Percentiles rank a stretch among this genome's conserved stretches.
phyloP scores from a whole-genome alignment of 2,797 vertebrate species.

The Triplophysa yarkandensis region DNA sequence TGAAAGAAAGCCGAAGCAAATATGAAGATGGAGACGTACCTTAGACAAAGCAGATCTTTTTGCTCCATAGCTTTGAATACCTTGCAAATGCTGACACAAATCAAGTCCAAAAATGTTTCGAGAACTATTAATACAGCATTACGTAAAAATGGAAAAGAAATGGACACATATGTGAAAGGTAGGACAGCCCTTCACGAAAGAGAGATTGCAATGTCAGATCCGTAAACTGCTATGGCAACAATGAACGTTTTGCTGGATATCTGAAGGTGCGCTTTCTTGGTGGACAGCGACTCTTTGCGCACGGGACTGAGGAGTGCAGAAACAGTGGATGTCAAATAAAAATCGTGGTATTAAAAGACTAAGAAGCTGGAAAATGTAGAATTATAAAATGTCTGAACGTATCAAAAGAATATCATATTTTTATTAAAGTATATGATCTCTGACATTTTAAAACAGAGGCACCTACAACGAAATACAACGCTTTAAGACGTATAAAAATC shows the following conservation, averaged over 20 bases:
- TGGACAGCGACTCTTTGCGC: slow-evolving; percentile 61
- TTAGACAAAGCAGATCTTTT: not conserved
- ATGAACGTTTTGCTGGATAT: too few species aligned
- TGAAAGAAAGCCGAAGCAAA: slow-evolving; percentile 11
- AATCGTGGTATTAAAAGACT: not conserved
- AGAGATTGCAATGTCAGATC: not conserved
- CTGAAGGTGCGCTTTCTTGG: slow-evolving; percentile 26
- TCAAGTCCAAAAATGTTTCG: not conserved
- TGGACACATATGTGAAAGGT: not conserved
- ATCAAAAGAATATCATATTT: too few species aligned
- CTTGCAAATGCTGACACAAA: not conserved
- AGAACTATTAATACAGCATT: not conserved
- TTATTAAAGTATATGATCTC: too few species aligned
- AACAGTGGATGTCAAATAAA: not conserved
- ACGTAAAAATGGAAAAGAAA: not conserved
- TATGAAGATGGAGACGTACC: slow-evolving; percentile 51
- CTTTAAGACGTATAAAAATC: not conserved
- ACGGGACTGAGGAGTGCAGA: not conserved
- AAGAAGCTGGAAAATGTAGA: not conserved
- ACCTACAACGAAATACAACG: not conserved
- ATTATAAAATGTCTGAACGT: too few species aligned
- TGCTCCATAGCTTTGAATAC: slow-evolving; percentile 3
- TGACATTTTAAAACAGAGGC: not conserved
- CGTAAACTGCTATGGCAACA: slow-evolving; percentile 35
- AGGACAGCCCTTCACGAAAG: not conserved